Base-by-base conservation (phyloP, 2,888 invertebrate genomes). In the Clusia tigrina region DNA sequence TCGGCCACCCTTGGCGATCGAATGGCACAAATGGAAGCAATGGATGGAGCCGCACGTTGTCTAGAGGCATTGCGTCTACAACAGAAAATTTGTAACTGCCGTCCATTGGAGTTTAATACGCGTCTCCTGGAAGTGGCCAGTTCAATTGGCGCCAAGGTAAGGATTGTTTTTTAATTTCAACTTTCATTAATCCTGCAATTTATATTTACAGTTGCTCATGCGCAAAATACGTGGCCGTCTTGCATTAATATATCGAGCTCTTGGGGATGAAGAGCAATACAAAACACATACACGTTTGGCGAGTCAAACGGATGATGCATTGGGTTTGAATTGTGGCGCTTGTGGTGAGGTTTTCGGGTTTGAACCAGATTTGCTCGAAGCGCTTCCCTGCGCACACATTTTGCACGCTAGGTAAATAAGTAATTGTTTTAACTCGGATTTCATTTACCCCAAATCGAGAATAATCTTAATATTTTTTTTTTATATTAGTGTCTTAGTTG, bases 1-100 rank as follows among this genome's bases (percentile, higher is more conserved):
- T 91, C 92, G 0, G 89, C 89, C 38, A 89, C 90, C 0, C 86
- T 93, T 72, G 94, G 93, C 1, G 94, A 94, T 82, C 87, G 93
- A 0, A 87, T 94, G 66, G 92, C 93, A 9, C 94, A 94, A 80
- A 93, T 94, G 93, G 93, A 94, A 74, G 93, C 93, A 0, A 93
- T 94, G 93, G 94, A 94, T 73, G 94, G 93, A 1, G 93, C 92
- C 0, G 94, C 93, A 0, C 85, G 92, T 53, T 94, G 93, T 73
- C 84, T 93, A 38, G 93, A 93, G 76, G 91, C 91, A 0, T 82
- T 94, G 26, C 85, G 92, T 18, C 70, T 83, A 22, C 83, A 94
- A 76, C 92, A 91, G 75, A 90, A 93, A 78, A 94, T 94, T 74
- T 94, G 94, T 83, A 93, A 94, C 83, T 94, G 94, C 80, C 87